phyloP scores from a whole-genome alignment of 2,797 vertebrate genomes.

The Fringilla coelebs region DNA sequence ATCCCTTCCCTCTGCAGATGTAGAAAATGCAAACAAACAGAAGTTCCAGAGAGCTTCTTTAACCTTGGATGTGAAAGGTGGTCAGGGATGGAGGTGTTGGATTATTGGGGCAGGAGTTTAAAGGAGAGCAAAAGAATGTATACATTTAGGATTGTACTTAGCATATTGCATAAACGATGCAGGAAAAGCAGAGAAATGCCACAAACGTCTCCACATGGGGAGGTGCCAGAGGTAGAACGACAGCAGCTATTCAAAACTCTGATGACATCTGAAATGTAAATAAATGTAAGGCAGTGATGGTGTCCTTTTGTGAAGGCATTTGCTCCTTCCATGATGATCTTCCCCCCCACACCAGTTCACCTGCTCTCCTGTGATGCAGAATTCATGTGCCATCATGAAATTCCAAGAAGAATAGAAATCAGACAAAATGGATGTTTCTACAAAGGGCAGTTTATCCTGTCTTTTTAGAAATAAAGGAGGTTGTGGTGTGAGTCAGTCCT shows the following conservation, averaged over 20 bases:
- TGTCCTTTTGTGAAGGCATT: slow-evolving; percentile 9
- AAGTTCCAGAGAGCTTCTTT: neutral
- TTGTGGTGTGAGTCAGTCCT: neutral
- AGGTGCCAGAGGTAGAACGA: neutral
- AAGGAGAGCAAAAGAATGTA: neutral
- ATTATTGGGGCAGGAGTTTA: neutral
- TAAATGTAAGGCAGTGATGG: neutral
- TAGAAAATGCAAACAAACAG: neutral
- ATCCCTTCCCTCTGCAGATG: neutral
- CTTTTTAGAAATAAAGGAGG: slow-evolving; percentile 21
- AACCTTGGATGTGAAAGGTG: neutral
- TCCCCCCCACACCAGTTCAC: neutral
- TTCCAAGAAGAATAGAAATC: neutral
- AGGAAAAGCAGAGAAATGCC: neutral
- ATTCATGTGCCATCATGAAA: slow-evolving; percentile 2
- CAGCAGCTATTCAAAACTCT: neutral
- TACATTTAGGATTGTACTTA: neutral
- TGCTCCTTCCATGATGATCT: neutral
- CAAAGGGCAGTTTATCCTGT: neutral
- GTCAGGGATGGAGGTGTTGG: neutral
- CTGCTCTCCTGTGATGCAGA: neutral
- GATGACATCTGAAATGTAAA: neutral
- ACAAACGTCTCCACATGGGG: neutral
- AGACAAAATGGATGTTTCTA: neutral
- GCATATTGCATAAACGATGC: neutral